Percentiles rank a stretch among this genome's conserved stretches.
Evolutionary conservation across 2,888 invertebrate species (phyloP).

Genomic region (Antitype chi): DNA sequence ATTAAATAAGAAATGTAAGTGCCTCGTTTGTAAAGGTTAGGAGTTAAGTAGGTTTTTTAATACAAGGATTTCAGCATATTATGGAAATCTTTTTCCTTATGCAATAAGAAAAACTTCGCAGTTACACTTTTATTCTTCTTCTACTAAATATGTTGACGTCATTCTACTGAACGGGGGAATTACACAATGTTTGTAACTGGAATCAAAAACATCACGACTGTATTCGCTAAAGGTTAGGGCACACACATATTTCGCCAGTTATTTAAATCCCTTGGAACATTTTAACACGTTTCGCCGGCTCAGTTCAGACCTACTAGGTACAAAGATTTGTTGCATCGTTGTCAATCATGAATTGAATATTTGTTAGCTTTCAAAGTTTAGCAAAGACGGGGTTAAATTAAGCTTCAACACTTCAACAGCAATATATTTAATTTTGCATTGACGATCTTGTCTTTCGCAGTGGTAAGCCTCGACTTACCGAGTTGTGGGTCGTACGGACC

Average conservation of each 20-base stretch:
- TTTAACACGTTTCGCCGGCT: background rate
- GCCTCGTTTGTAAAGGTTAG: slow-evolving; percentile 18
- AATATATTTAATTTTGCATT: background rate
- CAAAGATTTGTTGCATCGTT: background rate
- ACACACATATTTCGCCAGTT: background rate
- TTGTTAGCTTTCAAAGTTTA: background rate
- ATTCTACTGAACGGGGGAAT: background rate
- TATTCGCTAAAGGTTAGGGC: background rate
- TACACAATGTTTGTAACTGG: background rate
- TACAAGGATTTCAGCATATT: slow-evolving; percentile 17
- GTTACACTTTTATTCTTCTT: slow-evolving; percentile 8
- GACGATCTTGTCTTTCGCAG: background rate
- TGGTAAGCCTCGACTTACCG: too few species aligned
- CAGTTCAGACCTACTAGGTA: background rate
- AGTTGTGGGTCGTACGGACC: too few species aligned
- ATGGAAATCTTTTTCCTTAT: slow-evolving; percentile 18
- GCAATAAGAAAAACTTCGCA: background rate
- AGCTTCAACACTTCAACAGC: too few species aligned
- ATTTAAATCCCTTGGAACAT: background rate
- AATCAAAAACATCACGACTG: background rate
- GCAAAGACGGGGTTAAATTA: too few species aligned
- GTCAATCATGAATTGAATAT: background rate
- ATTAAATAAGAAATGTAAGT: slow-evolving; percentile 34
- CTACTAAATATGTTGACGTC: slow-evolving; percentile 3
- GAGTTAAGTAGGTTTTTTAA: slow-evolving; percentile 36